Conservation (phyloP, 2,888 invertebrate species). For the Abrostola triplasia region DNA sequence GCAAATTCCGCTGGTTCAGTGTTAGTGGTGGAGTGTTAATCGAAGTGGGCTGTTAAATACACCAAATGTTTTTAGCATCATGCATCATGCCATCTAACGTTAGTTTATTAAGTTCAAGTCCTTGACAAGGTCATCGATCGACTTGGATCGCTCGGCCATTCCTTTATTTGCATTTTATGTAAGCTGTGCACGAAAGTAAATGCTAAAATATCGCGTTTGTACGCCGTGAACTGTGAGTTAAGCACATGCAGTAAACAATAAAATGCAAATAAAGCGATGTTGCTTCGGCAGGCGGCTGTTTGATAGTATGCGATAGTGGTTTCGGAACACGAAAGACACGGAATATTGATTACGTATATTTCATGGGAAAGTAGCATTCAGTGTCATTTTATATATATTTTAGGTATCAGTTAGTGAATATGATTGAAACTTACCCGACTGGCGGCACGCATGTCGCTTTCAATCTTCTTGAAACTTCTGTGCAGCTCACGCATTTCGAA, state of each 20-base stretch:
- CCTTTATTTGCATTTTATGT: conserved; percentile 88
- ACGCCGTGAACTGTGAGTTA: conserved; percentile 79
- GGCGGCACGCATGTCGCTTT: conserved; percentile 86
- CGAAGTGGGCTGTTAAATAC: conserved; percentile 87
- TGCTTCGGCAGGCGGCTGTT: conserved; percentile 70
- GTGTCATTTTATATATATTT: conserved; percentile 47
- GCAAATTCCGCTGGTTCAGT: conserved; percentile 88
- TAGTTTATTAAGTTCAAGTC: conserved; percentile 67
- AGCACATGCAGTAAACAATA: conserved; percentile 87
- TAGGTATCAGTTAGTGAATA: conserved; percentile 34
- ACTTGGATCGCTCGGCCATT: conserved; percentile 67
- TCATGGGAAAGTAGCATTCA: conserved; percentile 43
- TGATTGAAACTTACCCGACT: conserved; percentile 77
- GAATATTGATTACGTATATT: conserved; percentile 61
- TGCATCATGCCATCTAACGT: conserved; percentile 81
- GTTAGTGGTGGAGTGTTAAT: conserved; percentile 87
- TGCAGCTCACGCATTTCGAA: conserved; percentile 93
- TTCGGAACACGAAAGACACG: conserved; percentile 67
- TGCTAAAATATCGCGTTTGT: conserved; percentile 71
- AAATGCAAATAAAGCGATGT: conserved; percentile 88
- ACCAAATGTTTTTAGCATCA: conserved; percentile 83
- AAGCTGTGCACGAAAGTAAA: conserved; percentile 84
- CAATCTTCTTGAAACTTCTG: conserved; percentile 92
- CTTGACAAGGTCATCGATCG: conserved; percentile 66
- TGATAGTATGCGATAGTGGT: conserved; percentile 70